Percentiles rank a stretch among this genome's conserved stretches.
Conservation (phyloP, 2,888 invertebrate species). For the Priocnemis perturbator region DNA sequence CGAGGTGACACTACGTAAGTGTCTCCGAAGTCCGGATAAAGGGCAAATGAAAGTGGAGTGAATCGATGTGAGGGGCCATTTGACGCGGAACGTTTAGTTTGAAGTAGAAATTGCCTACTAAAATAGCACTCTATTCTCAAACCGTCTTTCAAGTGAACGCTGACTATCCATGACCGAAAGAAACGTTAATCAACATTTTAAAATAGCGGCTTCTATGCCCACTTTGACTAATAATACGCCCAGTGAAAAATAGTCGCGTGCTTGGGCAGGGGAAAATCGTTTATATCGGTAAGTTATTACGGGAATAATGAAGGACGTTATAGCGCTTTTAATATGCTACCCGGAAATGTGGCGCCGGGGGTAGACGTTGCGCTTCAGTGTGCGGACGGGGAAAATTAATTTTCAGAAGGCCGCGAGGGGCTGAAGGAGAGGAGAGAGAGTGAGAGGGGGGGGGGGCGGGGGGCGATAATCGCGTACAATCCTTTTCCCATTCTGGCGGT, state of each 20-base stretch:
- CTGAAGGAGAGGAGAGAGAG: neutral
- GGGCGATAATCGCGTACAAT: slow-evolving; percentile 32
- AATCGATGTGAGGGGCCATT: no score
- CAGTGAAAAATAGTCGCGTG: neutral
- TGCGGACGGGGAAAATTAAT: slow-evolving; percentile 18
- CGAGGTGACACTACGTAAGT: no score
- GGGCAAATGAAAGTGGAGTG: no score
- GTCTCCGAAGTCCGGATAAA: no score
- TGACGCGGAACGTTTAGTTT: no score
- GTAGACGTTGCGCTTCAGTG: slow-evolving; percentile 1
- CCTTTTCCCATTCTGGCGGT: slow-evolving; percentile 26
- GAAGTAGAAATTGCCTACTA: no score
- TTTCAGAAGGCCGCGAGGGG: slow-evolving; percentile 18
- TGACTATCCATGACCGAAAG: no score
- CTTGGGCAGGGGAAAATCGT: neutral
- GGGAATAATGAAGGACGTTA: neutral
- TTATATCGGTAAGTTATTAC: neutral
- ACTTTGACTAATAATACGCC: neutral
- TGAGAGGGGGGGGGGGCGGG: neutral
- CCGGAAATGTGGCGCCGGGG: neutral
- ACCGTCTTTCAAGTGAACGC: no score
- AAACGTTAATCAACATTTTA: no score
- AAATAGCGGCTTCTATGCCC: neutral
- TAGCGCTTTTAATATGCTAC: neutral
- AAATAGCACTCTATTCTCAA: no score